These are phyloP conservation scores for Theodoxus fluviatilis DNA, from an alignment of 2,888 invertebrate genomes.

Conservation along the genomic window DNA sequence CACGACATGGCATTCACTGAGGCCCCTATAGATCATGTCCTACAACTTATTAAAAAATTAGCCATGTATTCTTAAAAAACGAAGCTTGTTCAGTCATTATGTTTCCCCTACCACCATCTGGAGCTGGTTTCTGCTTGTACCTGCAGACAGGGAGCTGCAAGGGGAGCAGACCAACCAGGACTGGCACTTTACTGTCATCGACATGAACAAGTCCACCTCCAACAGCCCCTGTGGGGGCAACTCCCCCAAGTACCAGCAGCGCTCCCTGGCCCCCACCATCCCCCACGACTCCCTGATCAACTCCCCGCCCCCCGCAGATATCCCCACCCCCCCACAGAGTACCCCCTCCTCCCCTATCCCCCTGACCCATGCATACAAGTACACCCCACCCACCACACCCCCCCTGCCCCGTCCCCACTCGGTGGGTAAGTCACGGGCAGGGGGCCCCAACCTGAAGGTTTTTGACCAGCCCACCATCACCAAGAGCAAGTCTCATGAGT, in stretches of 20 bases:
- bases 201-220: slow-evolving; percentile 57
- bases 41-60: too few species aligned
- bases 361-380: slow-evolving; percentile 52
- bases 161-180: slow-evolving; percentile 70
- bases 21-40: too few species aligned
- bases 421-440: slow-evolving; percentile 65
- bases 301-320: slow-evolving; percentile 67
- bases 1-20: too few species aligned
- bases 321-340: slow-evolving; percentile 65
- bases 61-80: too few species aligned
- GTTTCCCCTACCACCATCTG: neutral
- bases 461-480: slow-evolving; percentile 73
- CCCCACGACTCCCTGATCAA: slow-evolving; percentile 47
- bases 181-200: slow-evolving; percentile 84
- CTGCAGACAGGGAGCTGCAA: slow-evolving; percentile 71
- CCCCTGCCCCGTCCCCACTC: slow-evolving; percentile 64
- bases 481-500: slow-evolving; percentile 91
- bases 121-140: slow-evolving; percentile 28
- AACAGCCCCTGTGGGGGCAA: slow-evolving; percentile 50
- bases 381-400: slow-evolving; percentile 70
- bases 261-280: slow-evolving; percentile 58
- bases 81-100: too few species aligned
- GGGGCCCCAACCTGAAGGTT: slow-evolving; percentile 77
- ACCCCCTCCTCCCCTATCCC: slow-evolving; percentile 61
- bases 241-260: slow-evolving; percentile 43